These are phyloP conservation scores for Tinamus major DNA, from an alignment of 2,797 vertebrate species.

Conservation along the genomic window DNA sequence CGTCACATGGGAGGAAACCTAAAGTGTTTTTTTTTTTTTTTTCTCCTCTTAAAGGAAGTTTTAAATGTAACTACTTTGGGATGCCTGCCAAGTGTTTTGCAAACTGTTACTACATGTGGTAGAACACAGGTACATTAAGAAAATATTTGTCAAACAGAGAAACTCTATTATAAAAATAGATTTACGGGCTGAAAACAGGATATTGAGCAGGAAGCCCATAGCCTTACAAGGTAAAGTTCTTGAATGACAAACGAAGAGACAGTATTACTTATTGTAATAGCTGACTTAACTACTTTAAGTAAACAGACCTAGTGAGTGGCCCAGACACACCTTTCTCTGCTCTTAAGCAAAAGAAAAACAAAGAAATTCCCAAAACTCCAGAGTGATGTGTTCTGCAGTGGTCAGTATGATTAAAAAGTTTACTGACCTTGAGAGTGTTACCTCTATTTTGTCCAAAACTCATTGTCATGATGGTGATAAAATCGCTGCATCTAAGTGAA, in stretches of 20 bases:
- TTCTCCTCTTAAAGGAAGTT: constrained; percentile 28
- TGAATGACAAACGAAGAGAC: constrained; percentile 23
- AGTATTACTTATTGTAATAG: not conserved
- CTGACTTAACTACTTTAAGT: not conserved
- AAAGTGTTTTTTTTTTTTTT: constrained; percentile 44
- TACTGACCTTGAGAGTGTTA: not conserved
- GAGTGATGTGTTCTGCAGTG: not conserved
- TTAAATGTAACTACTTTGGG: not conserved
- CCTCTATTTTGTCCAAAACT: not conserved
- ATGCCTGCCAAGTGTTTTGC: constrained; percentile 44
- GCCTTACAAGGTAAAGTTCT: constrained; percentile 7
- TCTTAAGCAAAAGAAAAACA: not conserved
- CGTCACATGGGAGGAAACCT: not conserved
- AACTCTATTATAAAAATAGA: constrained; percentile 36
- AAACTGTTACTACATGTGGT: constrained; percentile 30
- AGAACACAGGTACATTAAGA: constrained; percentile 41
- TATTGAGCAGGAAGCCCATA: not conserved
- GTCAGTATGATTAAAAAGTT: not conserved
- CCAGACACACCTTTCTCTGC: not conserved
- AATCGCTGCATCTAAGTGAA: not conserved
- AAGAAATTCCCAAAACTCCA: not conserved
- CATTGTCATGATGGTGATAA: not conserved
- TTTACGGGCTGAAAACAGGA: constrained; percentile 36
- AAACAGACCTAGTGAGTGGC: not conserved
- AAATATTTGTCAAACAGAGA: constrained; percentile 43